phyloP scores from a whole-genome alignment of 2,797 vertebrate species.

The Falco peregrinus region DNA sequence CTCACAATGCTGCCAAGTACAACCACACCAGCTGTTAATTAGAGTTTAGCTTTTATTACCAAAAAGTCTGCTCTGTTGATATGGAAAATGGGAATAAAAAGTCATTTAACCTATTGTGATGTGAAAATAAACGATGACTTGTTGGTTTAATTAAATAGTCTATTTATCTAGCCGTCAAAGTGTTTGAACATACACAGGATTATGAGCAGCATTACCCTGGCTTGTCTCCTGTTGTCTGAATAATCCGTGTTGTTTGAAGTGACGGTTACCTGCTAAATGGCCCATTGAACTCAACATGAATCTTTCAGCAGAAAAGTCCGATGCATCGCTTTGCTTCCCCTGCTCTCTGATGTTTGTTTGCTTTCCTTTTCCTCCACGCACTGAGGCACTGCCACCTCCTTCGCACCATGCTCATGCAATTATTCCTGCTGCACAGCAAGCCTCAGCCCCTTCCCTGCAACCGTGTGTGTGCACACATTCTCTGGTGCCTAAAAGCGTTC shows the following conservation, averaged over 20 bases:
- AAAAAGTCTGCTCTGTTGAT: constrained; percentile 56
- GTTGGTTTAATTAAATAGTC: constrained; percentile 60
- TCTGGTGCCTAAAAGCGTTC: not conserved
- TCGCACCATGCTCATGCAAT: fast-evolving
- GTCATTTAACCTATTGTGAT: constrained; percentile 74
- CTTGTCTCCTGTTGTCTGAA: constrained; percentile 44
- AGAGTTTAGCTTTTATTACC: constrained; percentile 63
- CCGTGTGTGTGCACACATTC: fast-evolving
- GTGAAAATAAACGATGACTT: constrained; percentile 71
- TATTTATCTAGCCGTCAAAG: constrained; percentile 77
- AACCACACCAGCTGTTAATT: constrained; percentile 62
- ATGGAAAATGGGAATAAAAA: constrained; percentile 57
- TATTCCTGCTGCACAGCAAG: no score
- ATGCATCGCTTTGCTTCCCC: not conserved
- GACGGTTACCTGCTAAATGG: constrained; percentile 10
- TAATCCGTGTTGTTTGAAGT: not conserved
- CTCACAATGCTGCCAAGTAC: constrained; percentile 45
- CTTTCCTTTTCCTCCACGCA: not conserved
- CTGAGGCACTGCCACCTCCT: not conserved
- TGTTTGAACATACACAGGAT: constrained; percentile 48
- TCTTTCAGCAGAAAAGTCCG: not conserved
- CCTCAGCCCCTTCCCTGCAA: not conserved
- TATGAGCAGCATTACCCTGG: constrained; percentile 1
- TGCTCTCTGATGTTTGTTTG: fast-evolving
- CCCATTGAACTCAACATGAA: fast-evolving